Base-by-base conservation (phyloP, 1,140 invertebrate genomes). In the Brachionus calyciflorus region DNA sequence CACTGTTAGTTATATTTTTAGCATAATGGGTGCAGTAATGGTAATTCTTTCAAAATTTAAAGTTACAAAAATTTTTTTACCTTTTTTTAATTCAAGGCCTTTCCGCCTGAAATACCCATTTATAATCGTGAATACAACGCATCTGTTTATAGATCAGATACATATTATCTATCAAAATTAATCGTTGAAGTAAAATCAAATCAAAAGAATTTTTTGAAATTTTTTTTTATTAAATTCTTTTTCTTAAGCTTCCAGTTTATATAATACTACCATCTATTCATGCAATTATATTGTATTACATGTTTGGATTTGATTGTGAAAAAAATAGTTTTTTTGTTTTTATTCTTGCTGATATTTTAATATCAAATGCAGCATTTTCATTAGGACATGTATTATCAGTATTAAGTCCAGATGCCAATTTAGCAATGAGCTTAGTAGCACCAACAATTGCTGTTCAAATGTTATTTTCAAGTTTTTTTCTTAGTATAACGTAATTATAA, bases 381-480 rank as follows among this genome's bases (percentile, higher is more conserved):
- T 57, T 75, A 28, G 68, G 73, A 37, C 49, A 55, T 21, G 26
- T 60, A 2, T 17, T 76, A 9, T 76, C 73, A 7, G 28, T 60
- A n/a, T 19, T 28, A 9, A 37, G 44, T 17, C 28, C 49, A 7
- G 53, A 76, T 46, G 33, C 53, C 1, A 49, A 40, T 26, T 19
- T 76, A 1, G 73, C 51, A 0, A 17, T 76, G 12, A 57, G 49
- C 14, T 10, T 76, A 14, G 44, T 51, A 24, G 30, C 73, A 10
- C 73, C 73, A 14, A 12, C 40, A 24, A 76, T 76, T 12, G 30
- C 53, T 41, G 21, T 60, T 14, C 53, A 57, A 44, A 57, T 76
- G 73, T 30, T 76, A 24, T 76, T 76, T 37, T 55, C 73, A 3
- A 51, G 73, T 1, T 60, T 57, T 63, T 76, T 76, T 76, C 51